Conservation (phyloP, 2,113 vertebrate genomes). For the Ardeotis arabs region DNA sequence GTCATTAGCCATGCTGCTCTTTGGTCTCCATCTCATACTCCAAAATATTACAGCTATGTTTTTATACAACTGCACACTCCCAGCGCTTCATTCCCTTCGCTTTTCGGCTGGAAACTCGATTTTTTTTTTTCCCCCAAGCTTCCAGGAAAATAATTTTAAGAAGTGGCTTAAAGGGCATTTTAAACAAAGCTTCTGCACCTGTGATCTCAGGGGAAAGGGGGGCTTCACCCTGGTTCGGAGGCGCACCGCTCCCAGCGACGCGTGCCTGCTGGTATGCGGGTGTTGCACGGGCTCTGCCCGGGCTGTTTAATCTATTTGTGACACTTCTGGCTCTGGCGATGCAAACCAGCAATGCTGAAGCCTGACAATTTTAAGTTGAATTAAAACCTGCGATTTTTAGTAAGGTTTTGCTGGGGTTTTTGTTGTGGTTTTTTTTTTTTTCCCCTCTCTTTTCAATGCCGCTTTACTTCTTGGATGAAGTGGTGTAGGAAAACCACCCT, state of each 20-base stretch:
- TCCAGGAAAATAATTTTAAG: not conserved
- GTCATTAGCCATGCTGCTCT: slow-evolving; percentile 64
- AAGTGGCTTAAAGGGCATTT: not conserved
- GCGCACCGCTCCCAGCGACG: not conserved
- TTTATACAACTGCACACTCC: slow-evolving; percentile 18
- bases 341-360: not conserved
- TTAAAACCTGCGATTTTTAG: not conserved
- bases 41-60: slow-evolving; percentile 55
- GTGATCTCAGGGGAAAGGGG: not conserved
- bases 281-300: not conserved
- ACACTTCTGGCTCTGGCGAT: not conserved
- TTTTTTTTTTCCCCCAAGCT: not conserved
- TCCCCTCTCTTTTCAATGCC: not conserved
- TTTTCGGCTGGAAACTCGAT: slow-evolving; percentile 9
- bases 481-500: accelerated
- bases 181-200: slow-evolving; percentile 56
- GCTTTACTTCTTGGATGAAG: not conserved
- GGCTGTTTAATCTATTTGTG: slow-evolving; percentile 5
- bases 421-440: too few relatives aligned
- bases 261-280: slow-evolving; percentile 3
- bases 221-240: not conserved
- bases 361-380: not conserved
- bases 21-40: slow-evolving; percentile 74
- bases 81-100: not conserved
- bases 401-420: not conserved